Percentiles rank a stretch among this genome's conserved stretches.
Conservation (phyloP, 2,113 vertebrate species). For the Shinisaurus crocodilurus region DNA sequence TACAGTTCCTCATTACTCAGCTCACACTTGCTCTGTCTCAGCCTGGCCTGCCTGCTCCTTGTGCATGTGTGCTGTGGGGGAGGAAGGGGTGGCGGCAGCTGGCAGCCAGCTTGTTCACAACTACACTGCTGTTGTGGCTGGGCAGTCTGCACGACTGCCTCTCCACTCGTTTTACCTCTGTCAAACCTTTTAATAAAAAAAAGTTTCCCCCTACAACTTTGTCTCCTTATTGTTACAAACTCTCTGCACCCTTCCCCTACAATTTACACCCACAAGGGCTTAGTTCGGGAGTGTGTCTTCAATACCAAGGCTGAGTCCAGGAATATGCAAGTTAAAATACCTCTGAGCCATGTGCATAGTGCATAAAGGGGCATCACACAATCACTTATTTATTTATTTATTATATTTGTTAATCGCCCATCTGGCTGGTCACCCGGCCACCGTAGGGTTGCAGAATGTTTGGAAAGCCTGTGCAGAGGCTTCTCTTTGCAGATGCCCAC, state of each 20-base stretch:
- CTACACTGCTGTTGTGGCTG: too few species aligned
- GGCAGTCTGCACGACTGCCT: neutral
- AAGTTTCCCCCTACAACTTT: neutral
- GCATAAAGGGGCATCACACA: too few species aligned
- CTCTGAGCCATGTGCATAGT: neutral
- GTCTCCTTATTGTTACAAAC: neutral
- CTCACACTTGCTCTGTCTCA: neutral
- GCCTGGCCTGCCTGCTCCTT: neutral
- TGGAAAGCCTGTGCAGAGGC: too few species aligned
- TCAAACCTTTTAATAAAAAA: neutral
- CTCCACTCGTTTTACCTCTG: neutral
- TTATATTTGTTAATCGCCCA: too few species aligned
- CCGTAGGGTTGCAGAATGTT: too few species aligned
- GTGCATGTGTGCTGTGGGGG: neutral
- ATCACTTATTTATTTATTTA: too few species aligned
- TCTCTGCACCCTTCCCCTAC: neutral
- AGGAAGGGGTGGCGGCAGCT: neutral
- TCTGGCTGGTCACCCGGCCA: too few species aligned
- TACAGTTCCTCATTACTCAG: too few species aligned
- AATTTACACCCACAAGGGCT: neutral
- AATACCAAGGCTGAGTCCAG: neutral
- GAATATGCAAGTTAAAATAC: too few species aligned
- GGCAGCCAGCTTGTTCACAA: too few species aligned
- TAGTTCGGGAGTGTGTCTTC: neutral
- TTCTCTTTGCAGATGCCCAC: too few species aligned